Conservation (phyloP, 92 coral and sea anemone species). For the Paramuricea clavata region DNA sequence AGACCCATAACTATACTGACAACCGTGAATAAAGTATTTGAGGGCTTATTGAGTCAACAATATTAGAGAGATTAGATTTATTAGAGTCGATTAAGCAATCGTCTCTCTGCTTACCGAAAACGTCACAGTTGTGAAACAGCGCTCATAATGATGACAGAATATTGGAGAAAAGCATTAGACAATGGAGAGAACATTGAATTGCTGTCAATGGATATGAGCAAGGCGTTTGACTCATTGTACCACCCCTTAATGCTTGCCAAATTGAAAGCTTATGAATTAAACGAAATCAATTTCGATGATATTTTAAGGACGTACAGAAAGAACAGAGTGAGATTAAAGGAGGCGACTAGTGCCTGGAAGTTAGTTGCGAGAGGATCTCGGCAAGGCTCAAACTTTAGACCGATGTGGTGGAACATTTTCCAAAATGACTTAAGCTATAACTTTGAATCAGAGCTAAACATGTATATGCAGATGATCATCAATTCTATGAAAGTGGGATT, state of each 20-base stretch:
- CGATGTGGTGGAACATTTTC: too few species aligned
- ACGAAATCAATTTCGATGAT: slow-evolving; percentile 13
- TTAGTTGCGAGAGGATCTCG: not conserved
- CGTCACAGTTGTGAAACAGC: slow-evolving; percentile 30
- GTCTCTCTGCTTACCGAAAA: slow-evolving; percentile 9
- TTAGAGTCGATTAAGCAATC: not conserved
- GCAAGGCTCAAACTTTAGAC: too few species aligned
- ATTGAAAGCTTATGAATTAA: slow-evolving; percentile 29
- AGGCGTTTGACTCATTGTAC: slow-evolving; percentile 32
- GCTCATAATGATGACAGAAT: not conserved
- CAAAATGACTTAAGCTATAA: too few species aligned
- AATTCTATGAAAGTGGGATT: too few species aligned
- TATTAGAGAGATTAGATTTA: not conserved
- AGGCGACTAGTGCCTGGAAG: slow-evolving; percentile 1
- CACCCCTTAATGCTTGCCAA: slow-evolving; percentile 11
- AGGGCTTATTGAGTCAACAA: slow-evolving; percentile 51
- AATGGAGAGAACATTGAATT: not conserved
- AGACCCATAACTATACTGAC: slow-evolving; percentile 37
- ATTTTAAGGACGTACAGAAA: not conserved
- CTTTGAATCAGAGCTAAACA: too few species aligned
- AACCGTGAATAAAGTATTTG: slow-evolving; percentile 42
- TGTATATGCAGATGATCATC: too few species aligned
- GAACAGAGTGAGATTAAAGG: slow-evolving; percentile 26
- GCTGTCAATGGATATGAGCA: slow-evolving; percentile 30
- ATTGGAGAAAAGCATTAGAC: slow-evolving; percentile 19